Percentiles rank a stretch among this genome's conserved stretches.
Conservation (phyloP, 2,797 vertebrate species). For the Malurus splendens region DNA sequence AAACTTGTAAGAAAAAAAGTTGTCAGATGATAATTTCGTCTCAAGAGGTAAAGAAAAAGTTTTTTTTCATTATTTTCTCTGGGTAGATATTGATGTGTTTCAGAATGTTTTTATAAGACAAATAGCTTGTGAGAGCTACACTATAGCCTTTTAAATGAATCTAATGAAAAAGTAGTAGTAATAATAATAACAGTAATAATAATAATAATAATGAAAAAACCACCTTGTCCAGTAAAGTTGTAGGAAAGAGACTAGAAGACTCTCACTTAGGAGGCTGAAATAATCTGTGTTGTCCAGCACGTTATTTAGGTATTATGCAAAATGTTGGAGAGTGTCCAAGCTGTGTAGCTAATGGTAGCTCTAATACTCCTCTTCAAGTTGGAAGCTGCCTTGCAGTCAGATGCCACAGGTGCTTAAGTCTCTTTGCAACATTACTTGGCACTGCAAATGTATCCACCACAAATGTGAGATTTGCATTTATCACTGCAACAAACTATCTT, state of each 20-base stretch:
- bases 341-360: not conserved
- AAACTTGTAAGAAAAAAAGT: constrained; percentile 11
- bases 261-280: not conserved
- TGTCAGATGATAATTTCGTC: constrained; percentile 39
- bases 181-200: not conserved
- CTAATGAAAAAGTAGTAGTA: not conserved
- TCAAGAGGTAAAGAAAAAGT: constrained; percentile 4
- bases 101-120: not conserved
- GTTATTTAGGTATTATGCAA: not conserved
- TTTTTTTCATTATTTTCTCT: not conserved
- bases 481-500: not conserved
- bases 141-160: not conserved
- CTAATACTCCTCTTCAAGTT: not conserved
- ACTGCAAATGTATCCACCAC: not conserved
- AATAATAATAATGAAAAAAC: too few relatives aligned
- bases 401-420: not conserved
- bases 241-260: not conserved
- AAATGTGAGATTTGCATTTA: not conserved
- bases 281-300: not conserved
- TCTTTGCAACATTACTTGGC: not conserved
- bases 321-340: not conserved
- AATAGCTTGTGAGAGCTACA: not conserved
- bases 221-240: not conserved
- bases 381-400: not conserved
- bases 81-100: not conserved